Percentiles rank a stretch among this genome's conserved stretches.
Conservation (phyloP, 1,140 invertebrate species). For the Sarcophaga bullata region DNA sequence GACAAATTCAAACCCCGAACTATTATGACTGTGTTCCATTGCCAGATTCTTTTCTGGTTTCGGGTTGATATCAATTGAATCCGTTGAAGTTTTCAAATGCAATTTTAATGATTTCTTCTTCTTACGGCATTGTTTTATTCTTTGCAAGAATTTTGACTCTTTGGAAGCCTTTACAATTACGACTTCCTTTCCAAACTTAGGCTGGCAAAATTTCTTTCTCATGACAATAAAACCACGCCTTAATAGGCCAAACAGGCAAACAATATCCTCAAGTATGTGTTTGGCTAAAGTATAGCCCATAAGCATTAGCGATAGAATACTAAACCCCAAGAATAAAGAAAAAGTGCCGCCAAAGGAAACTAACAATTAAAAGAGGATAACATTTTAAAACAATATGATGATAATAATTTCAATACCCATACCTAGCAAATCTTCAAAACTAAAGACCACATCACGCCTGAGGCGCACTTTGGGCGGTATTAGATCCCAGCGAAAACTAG, state of each 20-base stretch:
- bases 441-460: constrained; percentile 64
- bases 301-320: constrained; percentile 53
- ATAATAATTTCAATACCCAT: background rate
- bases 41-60: background rate
- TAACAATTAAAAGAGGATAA: constrained; percentile 29
- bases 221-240: background rate
- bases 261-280: background rate
- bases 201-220: background rate
- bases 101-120: background rate
- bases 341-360: constrained; percentile 59
- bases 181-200: background rate
- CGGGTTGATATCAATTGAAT: background rate
- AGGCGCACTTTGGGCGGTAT: constrained; percentile 63
- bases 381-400: background rate
- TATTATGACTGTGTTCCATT: background rate
- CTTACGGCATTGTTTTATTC: background rate
- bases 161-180: background rate
- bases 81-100: background rate
- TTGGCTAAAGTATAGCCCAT: constrained; percentile 42
- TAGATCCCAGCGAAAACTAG: constrained; percentile 63
- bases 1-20: background rate
- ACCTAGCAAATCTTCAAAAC: constrained; percentile 65
- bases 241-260: background rate
- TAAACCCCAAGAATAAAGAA: constrained; percentile 56
- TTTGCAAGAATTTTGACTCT: background rate